Conservation (phyloP, 2,888 invertebrate species). For the Notodonta ziczac region DNA sequence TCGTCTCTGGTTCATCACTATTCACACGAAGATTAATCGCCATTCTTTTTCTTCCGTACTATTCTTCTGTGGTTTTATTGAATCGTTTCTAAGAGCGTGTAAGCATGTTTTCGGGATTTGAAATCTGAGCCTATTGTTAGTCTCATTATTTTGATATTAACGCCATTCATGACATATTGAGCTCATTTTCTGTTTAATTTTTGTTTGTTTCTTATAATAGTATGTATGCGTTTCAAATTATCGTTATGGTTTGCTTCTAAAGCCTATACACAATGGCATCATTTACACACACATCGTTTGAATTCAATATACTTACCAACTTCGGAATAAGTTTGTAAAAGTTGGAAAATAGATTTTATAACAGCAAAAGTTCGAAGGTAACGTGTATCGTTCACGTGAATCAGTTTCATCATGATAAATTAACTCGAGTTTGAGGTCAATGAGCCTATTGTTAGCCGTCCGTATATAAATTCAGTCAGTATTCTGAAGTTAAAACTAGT, state of each 20-base stretch:
- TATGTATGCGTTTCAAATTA: too few relatives aligned
- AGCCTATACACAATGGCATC: too few relatives aligned
- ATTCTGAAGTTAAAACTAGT: background rate
- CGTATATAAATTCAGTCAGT: conserved; percentile 33
- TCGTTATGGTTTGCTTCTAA: too few relatives aligned
- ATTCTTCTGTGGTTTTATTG: too few relatives aligned
- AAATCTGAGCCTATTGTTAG: too few relatives aligned
- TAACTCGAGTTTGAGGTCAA: conserved; percentile 38
- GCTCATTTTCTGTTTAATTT: too few relatives aligned
- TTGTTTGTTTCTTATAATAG: too few relatives aligned
- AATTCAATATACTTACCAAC: background rate
- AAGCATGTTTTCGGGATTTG: too few relatives aligned
- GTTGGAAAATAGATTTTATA: conserved; percentile 8
- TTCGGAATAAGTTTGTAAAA: conserved; percentile 22
- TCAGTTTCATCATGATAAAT: conserved; percentile 46
- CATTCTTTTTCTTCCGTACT: background rate
- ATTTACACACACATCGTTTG: background rate
- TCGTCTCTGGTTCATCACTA: background rate
- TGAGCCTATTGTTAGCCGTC: conserved; percentile 30
- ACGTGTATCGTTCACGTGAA: conserved; percentile 31
- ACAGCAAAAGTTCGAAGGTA: conserved; percentile 37
- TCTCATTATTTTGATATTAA: too few relatives aligned
- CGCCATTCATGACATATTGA: too few relatives aligned
- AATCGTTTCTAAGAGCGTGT: too few relatives aligned
- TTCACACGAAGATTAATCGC: background rate